Evolutionary conservation across 1,140 invertebrate species (phyloP).

Genomic region (Venturia canescens): DNA sequence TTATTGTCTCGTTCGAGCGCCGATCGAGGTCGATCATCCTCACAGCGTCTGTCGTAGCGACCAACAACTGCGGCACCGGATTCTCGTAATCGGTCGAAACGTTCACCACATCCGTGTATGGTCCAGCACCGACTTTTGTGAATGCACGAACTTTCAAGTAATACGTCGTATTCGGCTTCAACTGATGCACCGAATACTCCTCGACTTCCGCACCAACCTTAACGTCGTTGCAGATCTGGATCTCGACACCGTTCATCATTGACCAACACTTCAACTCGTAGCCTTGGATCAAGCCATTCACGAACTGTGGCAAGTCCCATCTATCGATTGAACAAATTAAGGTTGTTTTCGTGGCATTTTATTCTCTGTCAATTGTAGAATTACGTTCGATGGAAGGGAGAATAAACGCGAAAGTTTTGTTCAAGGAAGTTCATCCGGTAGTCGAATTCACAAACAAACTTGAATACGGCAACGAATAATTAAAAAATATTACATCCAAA

Average conservation of each 20-base stretch:
- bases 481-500: too few relatives aligned
- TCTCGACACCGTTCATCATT: slow-evolving; percentile 62
- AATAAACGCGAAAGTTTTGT: too few relatives aligned
- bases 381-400: too few relatives aligned
- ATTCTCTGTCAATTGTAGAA: too few relatives aligned
- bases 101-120: slow-evolving; percentile 80
- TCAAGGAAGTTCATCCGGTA: too few relatives aligned
- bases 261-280: slow-evolving; percentile 86
- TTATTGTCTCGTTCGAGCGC: slow-evolving; percentile 77
- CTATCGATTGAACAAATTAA: slow-evolving; percentile 71
- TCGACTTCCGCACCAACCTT: slow-evolving; percentile 63
- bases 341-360: too few relatives aligned
- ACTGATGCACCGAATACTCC: slow-evolving; percentile 79
- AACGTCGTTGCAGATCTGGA: slow-evolving; percentile 64
- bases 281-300: slow-evolving; percentile 85
- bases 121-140: slow-evolving; percentile 85
- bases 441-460: too few relatives aligned
- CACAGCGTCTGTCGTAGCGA: slow-evolving; percentile 84
- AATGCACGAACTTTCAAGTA: slow-evolving; percentile 89
- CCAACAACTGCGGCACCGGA: slow-evolving; percentile 87
- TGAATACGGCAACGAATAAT: too few relatives aligned
- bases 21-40: slow-evolving; percentile 86
- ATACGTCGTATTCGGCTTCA: slow-evolving; percentile 82
- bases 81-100: slow-evolving; percentile 82
- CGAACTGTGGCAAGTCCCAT: slow-evolving; percentile 85